phyloP scores from a whole-genome alignment of 2,888 invertebrate genomes.

The Polia nebulosa region DNA sequence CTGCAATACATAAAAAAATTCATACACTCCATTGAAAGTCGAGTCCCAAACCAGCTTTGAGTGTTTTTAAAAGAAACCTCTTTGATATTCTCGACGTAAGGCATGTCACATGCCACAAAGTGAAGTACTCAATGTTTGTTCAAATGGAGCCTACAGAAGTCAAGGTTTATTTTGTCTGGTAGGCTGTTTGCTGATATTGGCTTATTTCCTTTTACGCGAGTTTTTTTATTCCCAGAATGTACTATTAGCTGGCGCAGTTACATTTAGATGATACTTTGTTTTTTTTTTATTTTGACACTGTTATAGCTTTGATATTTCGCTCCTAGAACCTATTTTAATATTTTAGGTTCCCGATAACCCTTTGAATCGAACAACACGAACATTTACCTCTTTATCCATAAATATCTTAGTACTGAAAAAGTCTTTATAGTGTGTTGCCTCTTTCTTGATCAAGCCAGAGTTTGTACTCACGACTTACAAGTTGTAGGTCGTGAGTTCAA shows the following conservation, averaged over 20 bases:
- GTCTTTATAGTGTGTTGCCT: background rate
- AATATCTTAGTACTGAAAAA: background rate
- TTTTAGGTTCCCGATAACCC: background rate
- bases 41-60: constrained; percentile 77
- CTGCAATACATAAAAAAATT: constrained; percentile 82
- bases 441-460: no score
- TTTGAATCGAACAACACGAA: background rate
- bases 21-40: constrained; percentile 84
- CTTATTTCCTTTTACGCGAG: constrained; percentile 5
- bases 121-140: constrained; percentile 60
- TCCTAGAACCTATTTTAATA: background rate
- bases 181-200: constrained; percentile 19
- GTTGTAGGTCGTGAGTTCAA: no score
- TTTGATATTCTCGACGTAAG: constrained; percentile 76
- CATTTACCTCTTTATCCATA: background rate
- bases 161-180: constrained; percentile 18
- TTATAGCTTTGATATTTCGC: background rate
- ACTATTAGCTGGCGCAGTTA: background rate
- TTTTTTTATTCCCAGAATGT: constrained; percentile 4
- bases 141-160: constrained; percentile 27
- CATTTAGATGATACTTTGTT: background rate
- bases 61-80: constrained; percentile 83
- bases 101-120: constrained; percentile 71
- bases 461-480: no score
- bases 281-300: background rate